Conservation (phyloP, 2,113 vertebrate species). For the Ursus arctos region DNA sequence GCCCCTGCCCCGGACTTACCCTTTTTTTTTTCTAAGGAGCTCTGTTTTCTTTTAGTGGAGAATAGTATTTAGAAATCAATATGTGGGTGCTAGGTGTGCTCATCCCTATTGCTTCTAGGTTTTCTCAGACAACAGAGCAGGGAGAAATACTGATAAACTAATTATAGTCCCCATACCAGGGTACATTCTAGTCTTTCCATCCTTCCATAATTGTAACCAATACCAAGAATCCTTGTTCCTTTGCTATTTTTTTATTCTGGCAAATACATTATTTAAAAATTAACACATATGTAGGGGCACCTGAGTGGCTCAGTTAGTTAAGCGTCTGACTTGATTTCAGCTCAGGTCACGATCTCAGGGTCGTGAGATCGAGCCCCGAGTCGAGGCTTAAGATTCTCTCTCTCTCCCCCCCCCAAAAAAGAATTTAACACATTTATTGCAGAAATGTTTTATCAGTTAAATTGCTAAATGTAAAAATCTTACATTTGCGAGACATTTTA, state of each 20-base stretch:
- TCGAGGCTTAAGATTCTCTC: neutral
- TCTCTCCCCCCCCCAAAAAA: neutral
- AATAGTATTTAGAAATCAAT: constrained; percentile 23
- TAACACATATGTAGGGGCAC: neutral
- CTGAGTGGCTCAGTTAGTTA: neutral
- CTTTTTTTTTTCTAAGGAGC: neutral
- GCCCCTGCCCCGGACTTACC: neutral
- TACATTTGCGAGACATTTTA: neutral
- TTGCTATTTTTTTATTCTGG: neutral
- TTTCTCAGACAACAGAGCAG: neutral
- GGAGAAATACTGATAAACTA: neutral
- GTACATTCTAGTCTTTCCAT: neutral
- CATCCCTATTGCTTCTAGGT: neutral
- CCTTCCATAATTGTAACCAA: neutral
- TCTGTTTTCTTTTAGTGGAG: neutral
- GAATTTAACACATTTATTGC: neutral
- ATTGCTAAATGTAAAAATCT: constrained; percentile 1
- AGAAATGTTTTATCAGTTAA: constrained; percentile 19
- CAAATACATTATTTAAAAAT: constrained; percentile 30
- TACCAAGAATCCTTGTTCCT: neutral
- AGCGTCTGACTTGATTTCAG: neutral
- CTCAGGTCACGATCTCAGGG: neutral
- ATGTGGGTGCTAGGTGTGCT: neutral
- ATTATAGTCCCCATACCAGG: neutral
- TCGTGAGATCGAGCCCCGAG: neutral